These are phyloP conservation scores for Yponomeuta sedellus DNA, from an alignment of 2,888 invertebrate genomes.

Conservation along the genomic window DNA sequence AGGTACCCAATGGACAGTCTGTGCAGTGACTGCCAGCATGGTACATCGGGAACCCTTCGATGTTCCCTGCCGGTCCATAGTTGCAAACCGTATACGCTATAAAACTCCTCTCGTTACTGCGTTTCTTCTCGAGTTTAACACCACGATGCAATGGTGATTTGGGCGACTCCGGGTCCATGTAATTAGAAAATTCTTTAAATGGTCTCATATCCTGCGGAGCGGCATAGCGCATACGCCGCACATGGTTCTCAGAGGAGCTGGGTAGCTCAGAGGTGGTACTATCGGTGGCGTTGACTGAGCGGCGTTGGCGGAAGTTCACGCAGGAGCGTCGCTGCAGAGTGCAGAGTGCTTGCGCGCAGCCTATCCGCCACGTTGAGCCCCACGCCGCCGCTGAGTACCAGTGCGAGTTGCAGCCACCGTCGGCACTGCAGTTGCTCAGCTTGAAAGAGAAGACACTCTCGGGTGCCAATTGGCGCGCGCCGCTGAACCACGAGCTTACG, in stretches of 20 bases:
- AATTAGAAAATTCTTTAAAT: not conserved
- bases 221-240: conserved; percentile 39
- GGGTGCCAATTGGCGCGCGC: conserved; percentile 51
- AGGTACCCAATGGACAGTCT: conserved; percentile 60
- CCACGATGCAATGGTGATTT: conserved; percentile 45
- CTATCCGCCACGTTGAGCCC: conserved; percentile 66
- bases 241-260: conserved; percentile 46
- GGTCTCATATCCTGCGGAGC: not conserved
- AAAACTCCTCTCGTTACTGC: conserved; percentile 33
- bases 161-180: not conserved
- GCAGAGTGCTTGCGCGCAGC: conserved; percentile 63
- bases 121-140: not conserved
- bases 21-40: conserved; percentile 52
- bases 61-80: conserved; percentile 67
- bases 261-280: not conserved
- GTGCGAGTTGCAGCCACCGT: conserved; percentile 61
- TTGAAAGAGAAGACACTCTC: conserved; percentile 59
- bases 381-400: conserved; percentile 66
- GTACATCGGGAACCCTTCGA: conserved; percentile 66
- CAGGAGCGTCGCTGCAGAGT: conserved; percentile 55
- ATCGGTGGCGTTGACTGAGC: conserved; percentile 23
- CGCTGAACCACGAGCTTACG: conserved; percentile 66
- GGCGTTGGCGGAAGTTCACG: conserved; percentile 44
- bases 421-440: conserved; percentile 55
- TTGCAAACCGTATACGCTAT: conserved; percentile 66